phyloP scores from a whole-genome alignment of 2,797 vertebrate species.

The Bradypodion pumilum region DNA sequence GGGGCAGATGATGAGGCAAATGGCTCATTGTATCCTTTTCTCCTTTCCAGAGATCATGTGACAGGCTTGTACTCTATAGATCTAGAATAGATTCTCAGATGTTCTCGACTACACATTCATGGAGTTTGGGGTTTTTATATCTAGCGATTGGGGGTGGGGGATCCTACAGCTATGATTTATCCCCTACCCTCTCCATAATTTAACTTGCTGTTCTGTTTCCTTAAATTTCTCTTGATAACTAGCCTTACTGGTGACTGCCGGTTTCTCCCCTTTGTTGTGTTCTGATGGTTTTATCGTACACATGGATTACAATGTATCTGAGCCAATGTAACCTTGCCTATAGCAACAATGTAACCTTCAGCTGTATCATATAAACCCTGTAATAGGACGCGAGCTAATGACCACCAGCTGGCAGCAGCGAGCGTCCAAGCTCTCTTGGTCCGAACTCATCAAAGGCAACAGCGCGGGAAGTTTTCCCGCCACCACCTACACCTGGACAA shows the following conservation, averaged over 20 bases:
- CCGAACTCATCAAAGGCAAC: no score
- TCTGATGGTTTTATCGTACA: no score
- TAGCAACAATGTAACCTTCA: no score
- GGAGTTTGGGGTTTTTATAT: not conserved
- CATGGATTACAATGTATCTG: no score
- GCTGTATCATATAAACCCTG: no score
- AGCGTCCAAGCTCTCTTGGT: no score
- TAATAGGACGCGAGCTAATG: no score
- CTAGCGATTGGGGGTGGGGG: not conserved
- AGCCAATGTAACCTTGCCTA: no score
- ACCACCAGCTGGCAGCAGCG: no score
- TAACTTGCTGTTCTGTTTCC: not conserved
- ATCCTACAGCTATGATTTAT: not conserved
- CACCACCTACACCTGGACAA: no score
- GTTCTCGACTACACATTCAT: not conserved
- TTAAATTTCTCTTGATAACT: not conserved
- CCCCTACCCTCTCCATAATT: not conserved
- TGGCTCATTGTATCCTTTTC: not conserved
- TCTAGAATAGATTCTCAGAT: slow-evolving; percentile 35
- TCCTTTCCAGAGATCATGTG: not conserved
- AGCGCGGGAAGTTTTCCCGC: no score
- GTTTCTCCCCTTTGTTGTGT: not conserved
- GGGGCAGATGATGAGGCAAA: slow-evolving; percentile 19
- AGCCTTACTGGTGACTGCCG: not conserved
- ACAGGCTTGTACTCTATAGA: not conserved